A percentile compares a stretch with the other conserved stretches of the same genome.
Conservation (phyloP, 2,113 vertebrate genomes). For the Myiozetetes cayanensis region DNA sequence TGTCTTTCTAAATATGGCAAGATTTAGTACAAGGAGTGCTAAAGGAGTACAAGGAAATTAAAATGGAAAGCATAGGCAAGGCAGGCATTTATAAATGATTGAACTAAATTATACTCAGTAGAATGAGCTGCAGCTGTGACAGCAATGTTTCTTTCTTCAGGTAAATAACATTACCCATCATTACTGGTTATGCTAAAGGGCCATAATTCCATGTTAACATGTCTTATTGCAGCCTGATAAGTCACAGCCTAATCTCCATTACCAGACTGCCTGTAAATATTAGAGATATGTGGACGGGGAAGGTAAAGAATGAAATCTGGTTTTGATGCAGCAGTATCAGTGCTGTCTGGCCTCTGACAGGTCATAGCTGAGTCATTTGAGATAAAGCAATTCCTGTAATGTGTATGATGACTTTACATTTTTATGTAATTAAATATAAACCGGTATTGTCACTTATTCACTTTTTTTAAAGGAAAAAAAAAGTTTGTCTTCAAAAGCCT, state of each 20-base stretch:
- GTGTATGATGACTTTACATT: background rate
- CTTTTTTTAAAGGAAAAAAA: background rate
- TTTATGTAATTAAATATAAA: background rate
- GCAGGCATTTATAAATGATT: conserved; percentile 60
- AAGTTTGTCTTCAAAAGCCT: background rate
- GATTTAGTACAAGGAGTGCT: conserved; percentile 25
- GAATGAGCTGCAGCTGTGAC: conserved; percentile 44
- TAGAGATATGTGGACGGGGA: background rate
- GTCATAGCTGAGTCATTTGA: background rate
- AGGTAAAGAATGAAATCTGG: conserved; percentile 14
- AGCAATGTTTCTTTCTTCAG: conserved; percentile 45
- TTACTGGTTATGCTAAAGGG: conserved; percentile 38
- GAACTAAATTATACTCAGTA: conserved; percentile 41
- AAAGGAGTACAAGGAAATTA: conserved; percentile 42
- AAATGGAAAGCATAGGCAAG: conserved; percentile 39
- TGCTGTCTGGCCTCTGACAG: background rate
- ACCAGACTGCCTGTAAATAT: conserved; percentile 39
- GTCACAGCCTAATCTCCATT: conserved; percentile 34
- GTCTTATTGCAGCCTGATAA: conserved; percentile 44
- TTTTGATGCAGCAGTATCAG: background rate
- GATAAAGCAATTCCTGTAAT: background rate
- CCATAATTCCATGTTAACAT: conserved; percentile 42
- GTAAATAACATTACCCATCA: conserved; percentile 58
- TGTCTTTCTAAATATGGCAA: background rate
- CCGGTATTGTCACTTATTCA: background rate